phyloP scores from a whole-genome alignment of 2,888 invertebrate genomes.

The Dinocampus coccinellae region DNA sequence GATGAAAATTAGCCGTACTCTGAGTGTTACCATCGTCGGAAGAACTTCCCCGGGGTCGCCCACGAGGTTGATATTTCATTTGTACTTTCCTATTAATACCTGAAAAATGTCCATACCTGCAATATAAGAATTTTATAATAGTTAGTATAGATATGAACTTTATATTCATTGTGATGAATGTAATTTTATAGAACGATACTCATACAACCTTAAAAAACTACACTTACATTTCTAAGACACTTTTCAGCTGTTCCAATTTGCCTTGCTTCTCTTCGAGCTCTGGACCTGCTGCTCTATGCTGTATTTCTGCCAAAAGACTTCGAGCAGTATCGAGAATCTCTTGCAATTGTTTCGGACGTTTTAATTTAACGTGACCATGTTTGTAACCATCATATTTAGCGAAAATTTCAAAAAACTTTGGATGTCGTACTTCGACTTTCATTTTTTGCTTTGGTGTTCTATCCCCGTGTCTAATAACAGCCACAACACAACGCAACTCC shows the following conservation, averaged over 20 bases:
- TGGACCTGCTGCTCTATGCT: slow-evolving; percentile 87
- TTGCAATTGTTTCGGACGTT: slow-evolving; percentile 96
- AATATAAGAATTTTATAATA: neutral
- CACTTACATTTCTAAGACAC: slow-evolving; percentile 97
- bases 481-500: slow-evolving; percentile 94
- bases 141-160: too few relatives aligned
- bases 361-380: slow-evolving; percentile 96
- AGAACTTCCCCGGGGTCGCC: slow-evolving; percentile 90
- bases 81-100: slow-evolving; percentile 99
- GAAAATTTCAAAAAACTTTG: slow-evolving; percentile 98
- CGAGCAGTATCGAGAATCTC: slow-evolving; percentile 98
- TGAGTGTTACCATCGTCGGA: slow-evolving; percentile 90
- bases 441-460: slow-evolving; percentile 99
- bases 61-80: slow-evolving; percentile 98
- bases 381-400: slow-evolving; percentile 97
- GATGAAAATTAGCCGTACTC: slow-evolving; percentile 53
- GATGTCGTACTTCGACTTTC: slow-evolving; percentile 99
- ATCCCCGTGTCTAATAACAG: slow-evolving; percentile 97
- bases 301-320: slow-evolving; percentile 89
- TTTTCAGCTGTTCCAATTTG: slow-evolving; percentile 96
- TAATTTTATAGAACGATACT: neutral
- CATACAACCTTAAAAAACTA: slow-evolving; percentile 24
- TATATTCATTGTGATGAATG: slow-evolving; percentile 13
- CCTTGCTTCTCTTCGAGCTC: slow-evolving; percentile 97
- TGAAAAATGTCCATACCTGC: slow-evolving; percentile 98